Evolutionary conservation across 1,140 invertebrate genomes (phyloP), one percentile per base, ranked within the genome.

Genomic region (Eubasilissa regina): DNA sequence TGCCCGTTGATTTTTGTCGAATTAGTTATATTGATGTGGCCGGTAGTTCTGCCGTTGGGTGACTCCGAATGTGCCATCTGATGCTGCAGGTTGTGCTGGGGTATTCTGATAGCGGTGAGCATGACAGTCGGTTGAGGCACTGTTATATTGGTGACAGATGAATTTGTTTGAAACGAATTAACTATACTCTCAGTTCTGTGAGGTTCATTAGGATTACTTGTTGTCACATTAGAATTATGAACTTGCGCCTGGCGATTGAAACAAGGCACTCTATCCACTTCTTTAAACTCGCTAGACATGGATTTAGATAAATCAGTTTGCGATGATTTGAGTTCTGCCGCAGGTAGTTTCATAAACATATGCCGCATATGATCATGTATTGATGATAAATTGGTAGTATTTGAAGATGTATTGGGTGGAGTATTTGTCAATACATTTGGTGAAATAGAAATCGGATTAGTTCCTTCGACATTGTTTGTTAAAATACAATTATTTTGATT

Each of bases 81-180:
- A 55, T 76, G 72, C 45, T 76, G 72, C 51, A 82, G 70, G 19
- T 68, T 86, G 74, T 88, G 89, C 76, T 87, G 87, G 17, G 89
- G 89, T 86, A 91, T 87, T 82, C 89, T 86, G 83, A 90, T 85
- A 0, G 89, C 86, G 43, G 89, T 88, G 7, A 90, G 84, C 86
- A 90, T 89, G 9, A 91, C 87, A 77, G 89, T 88, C 9, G 83
- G 75, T 81, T 86, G 88, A 62, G 87, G 86, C 62, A 89, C 84
- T 10, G 87, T 85, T 58, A 88, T 84, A 81, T 72, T 74, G 12
- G 79, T 56, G 87, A 88, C 43, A 87, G 86, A 58, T 85, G 80
- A 17, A 56, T 70, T 75, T 35, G 66, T 70, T 53, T 51, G 48
- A 17, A 51, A 60, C 25, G 66, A 70, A 74, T 74, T 77, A 12